Evolutionary conservation across 2,797 vertebrate species (phyloP).

Genomic region (Alauda arvensis): DNA sequence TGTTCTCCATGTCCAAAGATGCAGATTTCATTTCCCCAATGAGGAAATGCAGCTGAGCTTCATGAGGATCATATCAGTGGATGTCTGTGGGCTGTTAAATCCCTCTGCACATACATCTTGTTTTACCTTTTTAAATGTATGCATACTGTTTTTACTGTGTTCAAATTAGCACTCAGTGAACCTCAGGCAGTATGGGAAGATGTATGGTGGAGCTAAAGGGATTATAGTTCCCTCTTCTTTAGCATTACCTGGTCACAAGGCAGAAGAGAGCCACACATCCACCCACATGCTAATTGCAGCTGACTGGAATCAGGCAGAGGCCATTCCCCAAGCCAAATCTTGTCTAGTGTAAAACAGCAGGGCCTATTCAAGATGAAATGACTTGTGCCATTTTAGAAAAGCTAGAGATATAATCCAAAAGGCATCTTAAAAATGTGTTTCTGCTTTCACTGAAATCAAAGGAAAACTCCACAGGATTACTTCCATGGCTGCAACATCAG

Average conservation of each 20-base stretch:
- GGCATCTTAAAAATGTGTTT: background rate
- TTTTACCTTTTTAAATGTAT: background rate
- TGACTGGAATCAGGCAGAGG: background rate
- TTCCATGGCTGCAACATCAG: background rate
- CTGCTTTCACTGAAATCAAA: background rate
- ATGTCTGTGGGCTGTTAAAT: background rate
- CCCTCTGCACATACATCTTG: background rate
- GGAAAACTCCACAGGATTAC: background rate
- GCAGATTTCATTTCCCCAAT: background rate
- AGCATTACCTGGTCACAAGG: conserved; percentile 1
- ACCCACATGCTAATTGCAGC: background rate
- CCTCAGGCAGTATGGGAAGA: background rate
- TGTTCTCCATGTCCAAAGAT: background rate
- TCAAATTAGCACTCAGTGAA: background rate
- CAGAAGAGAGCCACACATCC: background rate
- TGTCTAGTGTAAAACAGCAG: background rate
- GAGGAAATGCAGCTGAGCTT: background rate
- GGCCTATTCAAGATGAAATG: background rate
- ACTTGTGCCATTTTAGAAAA: background rate
- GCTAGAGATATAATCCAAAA: background rate
- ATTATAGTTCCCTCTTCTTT: conserved; percentile 1
- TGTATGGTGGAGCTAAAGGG: background rate
- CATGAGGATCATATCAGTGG: background rate
- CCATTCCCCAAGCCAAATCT: background rate
- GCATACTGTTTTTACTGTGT: background rate